A percentile compares a stretch with the other conserved stretches of the same genome.
These are phyloP conservation scores for Cuculus canorus DNA, from an alignment of 2,797 vertebrate species.

Conservation along the genomic window DNA sequence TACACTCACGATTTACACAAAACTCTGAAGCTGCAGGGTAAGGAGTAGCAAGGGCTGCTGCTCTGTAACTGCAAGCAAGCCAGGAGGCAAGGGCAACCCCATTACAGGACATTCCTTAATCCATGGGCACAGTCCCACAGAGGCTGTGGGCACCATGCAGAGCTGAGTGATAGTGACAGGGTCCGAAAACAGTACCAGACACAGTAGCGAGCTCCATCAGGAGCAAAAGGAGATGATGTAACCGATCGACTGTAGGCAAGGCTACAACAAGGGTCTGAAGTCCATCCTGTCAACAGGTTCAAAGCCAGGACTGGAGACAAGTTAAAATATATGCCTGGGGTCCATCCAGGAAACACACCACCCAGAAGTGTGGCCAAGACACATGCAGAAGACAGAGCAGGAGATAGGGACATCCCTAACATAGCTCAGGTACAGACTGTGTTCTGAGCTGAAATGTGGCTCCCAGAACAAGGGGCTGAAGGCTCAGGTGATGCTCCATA, in stretches of 20 bases:
- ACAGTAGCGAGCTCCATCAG: not conserved
- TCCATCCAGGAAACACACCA: not conserved
- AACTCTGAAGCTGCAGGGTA: not conserved
- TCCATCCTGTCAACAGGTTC: not conserved
- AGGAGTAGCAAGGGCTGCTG: not conserved
- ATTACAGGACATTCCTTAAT: not conserved
- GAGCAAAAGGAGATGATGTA: not conserved
- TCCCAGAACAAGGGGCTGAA: rapidly evolving
- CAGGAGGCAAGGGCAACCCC: not conserved
- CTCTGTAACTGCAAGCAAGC: not conserved
- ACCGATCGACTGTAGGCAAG: not conserved
- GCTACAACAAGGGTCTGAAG: not conserved
- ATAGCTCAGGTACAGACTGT: not conserved
- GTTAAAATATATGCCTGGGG: rapidly evolving
- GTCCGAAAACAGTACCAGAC: not conserved
- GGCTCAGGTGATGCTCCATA: not conserved
- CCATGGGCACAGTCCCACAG: not conserved
- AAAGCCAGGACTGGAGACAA: not conserved
- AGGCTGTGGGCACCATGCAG: not conserved
- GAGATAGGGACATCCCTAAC: rapidly evolving
- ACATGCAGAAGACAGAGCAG: not conserved
- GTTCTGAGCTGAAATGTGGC: not conserved
- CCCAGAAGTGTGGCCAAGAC: rapidly evolving
- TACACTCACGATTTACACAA: not conserved
- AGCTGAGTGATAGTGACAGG: not conserved